Conservation (phyloP, 2,888 invertebrate genomes). For the Oscheius sp. region DNA sequence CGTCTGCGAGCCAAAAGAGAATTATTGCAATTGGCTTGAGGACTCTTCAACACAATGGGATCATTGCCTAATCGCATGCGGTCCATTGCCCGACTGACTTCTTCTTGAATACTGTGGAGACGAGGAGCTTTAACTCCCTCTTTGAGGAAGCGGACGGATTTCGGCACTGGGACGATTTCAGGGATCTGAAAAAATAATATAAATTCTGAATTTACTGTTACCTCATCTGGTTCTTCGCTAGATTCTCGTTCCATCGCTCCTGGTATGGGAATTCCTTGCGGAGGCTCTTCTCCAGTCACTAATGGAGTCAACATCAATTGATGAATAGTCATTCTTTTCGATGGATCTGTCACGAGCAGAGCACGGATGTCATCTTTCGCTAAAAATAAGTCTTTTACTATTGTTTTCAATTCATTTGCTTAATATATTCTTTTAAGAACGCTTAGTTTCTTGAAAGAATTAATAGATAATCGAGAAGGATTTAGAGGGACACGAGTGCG, state of each 20-base stretch:
- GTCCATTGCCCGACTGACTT: constrained; percentile 67
- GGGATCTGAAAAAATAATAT: background rate
- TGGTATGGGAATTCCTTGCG: constrained; percentile 41
- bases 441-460: constrained; percentile 2
- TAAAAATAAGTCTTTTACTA: no score
- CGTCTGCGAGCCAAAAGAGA: constrained; percentile 39
- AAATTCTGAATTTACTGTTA: background rate
- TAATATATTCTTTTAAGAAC: no score
- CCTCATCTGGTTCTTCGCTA: constrained; percentile 25
- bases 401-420: no score
- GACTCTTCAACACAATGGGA: constrained; percentile 52
- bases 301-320: constrained; percentile 60
- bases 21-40: constrained; percentile 49
- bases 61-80: constrained; percentile 65
- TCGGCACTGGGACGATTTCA: constrained; percentile 33
- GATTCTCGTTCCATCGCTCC: constrained; percentile 31
- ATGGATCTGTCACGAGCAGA: constrained; percentile 64
- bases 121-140: constrained; percentile 64
- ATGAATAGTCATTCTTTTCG: constrained; percentile 63
- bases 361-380: constrained; percentile 64
- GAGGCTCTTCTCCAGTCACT: constrained; percentile 47
- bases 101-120: constrained; percentile 67
- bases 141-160: constrained; percentile 57
- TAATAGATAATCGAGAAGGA: background rate
- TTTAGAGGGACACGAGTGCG: background rate